phyloP scores from a whole-genome alignment of 2,113 vertebrate species.

The Perca flavescens region DNA sequence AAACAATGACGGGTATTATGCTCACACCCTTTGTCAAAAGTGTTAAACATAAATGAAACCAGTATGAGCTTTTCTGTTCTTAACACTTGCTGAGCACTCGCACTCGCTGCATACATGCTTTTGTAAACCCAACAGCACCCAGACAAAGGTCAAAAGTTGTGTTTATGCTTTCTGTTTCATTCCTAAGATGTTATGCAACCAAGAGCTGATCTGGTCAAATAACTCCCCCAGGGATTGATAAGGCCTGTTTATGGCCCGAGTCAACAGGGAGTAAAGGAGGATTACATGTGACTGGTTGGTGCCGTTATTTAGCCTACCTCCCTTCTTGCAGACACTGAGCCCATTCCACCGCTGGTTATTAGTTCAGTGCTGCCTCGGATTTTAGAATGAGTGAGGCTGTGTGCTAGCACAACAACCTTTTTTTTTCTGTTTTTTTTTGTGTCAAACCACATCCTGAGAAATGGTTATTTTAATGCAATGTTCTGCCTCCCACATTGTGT shows the following conservation, averaged over 20 bases:
- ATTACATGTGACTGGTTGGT: slow-evolving; percentile 45
- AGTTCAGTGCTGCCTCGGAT: slow-evolving; percentile 50
- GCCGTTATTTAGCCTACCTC: slow-evolving; percentile 40
- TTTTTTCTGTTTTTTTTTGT: slow-evolving; percentile 19
- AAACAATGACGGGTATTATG: slow-evolving; percentile 6
- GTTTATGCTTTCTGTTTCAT: slow-evolving; percentile 39
- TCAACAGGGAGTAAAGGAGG: slow-evolving; percentile 47
- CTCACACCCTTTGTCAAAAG: background rate
- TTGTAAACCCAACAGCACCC: slow-evolving; percentile 3
- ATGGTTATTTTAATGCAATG: slow-evolving; percentile 35
- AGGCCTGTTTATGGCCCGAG: slow-evolving; percentile 55
- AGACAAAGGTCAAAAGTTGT: slow-evolving; percentile 27
- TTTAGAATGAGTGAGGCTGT: slow-evolving; percentile 46
- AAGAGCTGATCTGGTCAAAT: slow-evolving; percentile 40
- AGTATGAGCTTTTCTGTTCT: background rate
- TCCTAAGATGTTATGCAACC: slow-evolving; percentile 45
- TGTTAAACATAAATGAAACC: background rate
- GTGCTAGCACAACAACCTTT: slow-evolving; percentile 5
- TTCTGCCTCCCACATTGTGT: slow-evolving; percentile 45
- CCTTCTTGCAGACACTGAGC: slow-evolving; percentile 30
- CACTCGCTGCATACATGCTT: background rate
- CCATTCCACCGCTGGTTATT: slow-evolving; percentile 55
- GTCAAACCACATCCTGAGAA: slow-evolving; percentile 47
- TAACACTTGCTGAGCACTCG: background rate
- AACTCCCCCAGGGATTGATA: slow-evolving; percentile 58